phyloP scores from a whole-genome alignment of 2,113 vertebrate species.

The Variabilichromis moorii region DNA sequence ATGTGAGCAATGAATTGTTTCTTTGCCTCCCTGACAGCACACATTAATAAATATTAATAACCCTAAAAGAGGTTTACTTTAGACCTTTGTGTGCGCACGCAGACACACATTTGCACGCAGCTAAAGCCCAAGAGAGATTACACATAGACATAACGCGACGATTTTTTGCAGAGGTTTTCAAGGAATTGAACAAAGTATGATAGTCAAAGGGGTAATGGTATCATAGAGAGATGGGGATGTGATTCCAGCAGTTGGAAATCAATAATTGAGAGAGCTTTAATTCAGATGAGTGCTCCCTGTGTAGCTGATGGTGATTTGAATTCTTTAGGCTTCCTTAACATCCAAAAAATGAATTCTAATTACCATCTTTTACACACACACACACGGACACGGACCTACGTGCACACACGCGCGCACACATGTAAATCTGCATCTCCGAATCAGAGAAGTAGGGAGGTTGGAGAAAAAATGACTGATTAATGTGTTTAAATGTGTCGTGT shows the following conservation, averaged over 20 bases:
- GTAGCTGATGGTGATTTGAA: constrained; percentile 48
- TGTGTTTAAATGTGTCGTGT: not conserved
- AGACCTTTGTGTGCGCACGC: accelerated
- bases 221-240: not conserved
- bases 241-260: constrained; percentile 45
- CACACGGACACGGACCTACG: not conserved
- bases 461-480: not conserved
- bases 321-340: constrained; percentile 26
- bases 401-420: accelerated
- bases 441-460: not conserved
- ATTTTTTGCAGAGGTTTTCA: not conserved
- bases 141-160: accelerated
- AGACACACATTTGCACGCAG: not conserved
- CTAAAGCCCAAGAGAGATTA: not conserved
- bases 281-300: constrained; percentile 49
- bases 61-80: constrained; percentile 30
- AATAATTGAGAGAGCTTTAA: constrained; percentile 63
- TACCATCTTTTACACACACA: not conserved
- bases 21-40: constrained; percentile 50
- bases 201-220: not conserved
- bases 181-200: not conserved
- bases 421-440: not conserved
- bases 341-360: constrained; percentile 45
- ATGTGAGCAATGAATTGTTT: constrained; percentile 62
- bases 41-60: constrained; percentile 71